phyloP scores from a whole-genome alignment of 2,888 invertebrate genomes.

The Mesoligia furuncula region DNA sequence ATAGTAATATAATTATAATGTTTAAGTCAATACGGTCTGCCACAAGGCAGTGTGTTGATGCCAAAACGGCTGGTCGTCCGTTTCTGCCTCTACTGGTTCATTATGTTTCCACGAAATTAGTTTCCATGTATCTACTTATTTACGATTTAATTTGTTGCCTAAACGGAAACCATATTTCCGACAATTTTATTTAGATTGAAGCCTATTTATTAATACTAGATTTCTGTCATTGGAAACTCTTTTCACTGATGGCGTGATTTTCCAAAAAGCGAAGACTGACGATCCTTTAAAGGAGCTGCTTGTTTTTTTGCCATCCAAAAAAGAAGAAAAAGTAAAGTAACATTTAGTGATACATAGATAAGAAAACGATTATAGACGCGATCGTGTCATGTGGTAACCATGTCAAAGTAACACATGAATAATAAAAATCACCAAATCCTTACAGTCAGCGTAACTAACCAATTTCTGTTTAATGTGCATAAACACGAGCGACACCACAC shows the following conservation, averaged over 20 bases:
- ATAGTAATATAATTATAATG: background rate
- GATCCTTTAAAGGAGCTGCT: background rate
- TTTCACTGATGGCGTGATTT: background rate
- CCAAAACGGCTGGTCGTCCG: background rate
- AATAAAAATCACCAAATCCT: background rate
- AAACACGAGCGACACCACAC: too few relatives aligned
- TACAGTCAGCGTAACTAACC: background rate
- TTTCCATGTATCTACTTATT: background rate
- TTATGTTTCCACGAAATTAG: background rate
- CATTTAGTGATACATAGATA: too few relatives aligned
- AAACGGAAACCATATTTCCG: background rate
- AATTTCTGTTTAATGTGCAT: background rate
- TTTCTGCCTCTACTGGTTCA: background rate
- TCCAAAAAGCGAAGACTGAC: background rate
- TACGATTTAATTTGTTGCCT: background rate
- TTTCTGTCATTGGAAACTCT: background rate
- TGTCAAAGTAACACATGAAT: background rate
- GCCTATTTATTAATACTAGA: background rate
- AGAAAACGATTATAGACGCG: background rate
- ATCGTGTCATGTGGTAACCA: too few relatives aligned
- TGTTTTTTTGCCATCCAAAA: background rate
- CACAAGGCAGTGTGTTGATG: background rate
- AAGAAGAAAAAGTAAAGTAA: background rate
- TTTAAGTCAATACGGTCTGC: background rate
- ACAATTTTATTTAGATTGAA: background rate